Percentiles rank a stretch among this genome's conserved stretches.
Evolutionary conservation across 2,888 invertebrate genomes (phyloP).

Genomic region (Latrodectus hesperus): DNA sequence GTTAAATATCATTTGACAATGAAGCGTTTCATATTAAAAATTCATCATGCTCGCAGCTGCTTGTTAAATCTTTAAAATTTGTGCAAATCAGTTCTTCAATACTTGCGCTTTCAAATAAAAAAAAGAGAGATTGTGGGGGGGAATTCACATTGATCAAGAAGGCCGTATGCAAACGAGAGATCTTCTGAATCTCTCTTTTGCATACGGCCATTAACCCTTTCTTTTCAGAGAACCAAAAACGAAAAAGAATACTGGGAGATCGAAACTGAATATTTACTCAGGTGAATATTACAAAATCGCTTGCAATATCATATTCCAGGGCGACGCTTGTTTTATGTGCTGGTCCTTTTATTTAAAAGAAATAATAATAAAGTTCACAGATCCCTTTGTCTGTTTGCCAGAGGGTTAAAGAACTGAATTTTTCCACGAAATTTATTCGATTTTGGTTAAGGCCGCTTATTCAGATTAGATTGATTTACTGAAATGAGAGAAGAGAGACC

Average conservation of each 20-base stretch:
- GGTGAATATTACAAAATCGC: constrained; percentile 13
- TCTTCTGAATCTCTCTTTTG: constrained; percentile 28
- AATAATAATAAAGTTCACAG: constrained; percentile 23
- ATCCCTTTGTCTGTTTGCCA: constrained; percentile 24
- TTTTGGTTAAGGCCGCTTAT: too few species aligned
- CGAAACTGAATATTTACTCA: constrained; percentile 38
- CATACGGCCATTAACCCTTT: constrained; percentile 41
- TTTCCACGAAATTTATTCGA: too few species aligned
- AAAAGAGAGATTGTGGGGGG: neutral
- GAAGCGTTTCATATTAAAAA: too few species aligned
- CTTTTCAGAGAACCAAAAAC: constrained; percentile 24
- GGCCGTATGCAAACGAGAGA: too few species aligned
- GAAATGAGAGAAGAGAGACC: too few species aligned
- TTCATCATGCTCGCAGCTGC: too few species aligned
- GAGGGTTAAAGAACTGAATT: constrained; percentile 44
- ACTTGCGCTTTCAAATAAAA: constrained; percentile 17
- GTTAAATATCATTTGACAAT: too few species aligned
- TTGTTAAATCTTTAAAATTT: too few species aligned
- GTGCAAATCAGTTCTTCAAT: neutral
- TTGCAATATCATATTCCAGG: constrained; percentile 32
- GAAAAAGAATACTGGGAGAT: neutral
- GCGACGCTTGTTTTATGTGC: constrained; percentile 13
- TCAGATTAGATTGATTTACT: too few species aligned
- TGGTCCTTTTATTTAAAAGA: constrained; percentile 7
- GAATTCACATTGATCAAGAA: constrained; percentile 2